These are phyloP conservation scores for Tyto alba DNA, from an alignment of 2,113 vertebrate genomes.

Conservation along the genomic window DNA sequence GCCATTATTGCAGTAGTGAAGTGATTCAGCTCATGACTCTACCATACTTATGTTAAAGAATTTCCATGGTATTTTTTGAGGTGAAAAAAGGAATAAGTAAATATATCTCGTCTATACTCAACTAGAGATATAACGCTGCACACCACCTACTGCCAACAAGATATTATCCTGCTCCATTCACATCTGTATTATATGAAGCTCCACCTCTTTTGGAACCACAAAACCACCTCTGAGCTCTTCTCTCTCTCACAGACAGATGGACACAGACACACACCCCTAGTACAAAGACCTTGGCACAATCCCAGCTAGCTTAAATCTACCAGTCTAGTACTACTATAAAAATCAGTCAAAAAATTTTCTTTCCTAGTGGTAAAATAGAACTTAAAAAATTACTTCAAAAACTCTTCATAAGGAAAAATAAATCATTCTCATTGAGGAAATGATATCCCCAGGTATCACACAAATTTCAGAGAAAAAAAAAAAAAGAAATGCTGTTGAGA, in stretches of 20 bases:
- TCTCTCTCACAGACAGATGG: not conserved
- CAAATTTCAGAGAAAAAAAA: not conserved
- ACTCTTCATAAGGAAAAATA: not conserved
- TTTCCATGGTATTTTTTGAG: not conserved
- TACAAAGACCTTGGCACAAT: not conserved
- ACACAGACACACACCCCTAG: not conserved
- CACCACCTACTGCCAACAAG: not conserved
- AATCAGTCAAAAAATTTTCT: not conserved
- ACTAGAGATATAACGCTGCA: not conserved
- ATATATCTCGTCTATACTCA: not conserved
- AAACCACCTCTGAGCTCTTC: not conserved
- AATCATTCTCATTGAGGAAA: not conserved
- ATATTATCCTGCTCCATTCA: not conserved
- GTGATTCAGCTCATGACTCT: not conserved
- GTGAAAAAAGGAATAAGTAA: not conserved
- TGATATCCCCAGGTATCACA: not conserved
- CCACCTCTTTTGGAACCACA: not conserved
- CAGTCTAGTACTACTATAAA: not conserved
- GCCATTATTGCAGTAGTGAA: not conserved
- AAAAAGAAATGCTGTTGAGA: not conserved
- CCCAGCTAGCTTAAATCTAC: not conserved
- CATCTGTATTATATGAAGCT: not conserved
- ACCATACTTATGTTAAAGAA: not conserved
- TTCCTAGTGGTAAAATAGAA: not conserved
- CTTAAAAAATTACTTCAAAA: not conserved